Conservation (phyloP, 2,113 vertebrate species). For the Turdus rufiventris region DNA sequence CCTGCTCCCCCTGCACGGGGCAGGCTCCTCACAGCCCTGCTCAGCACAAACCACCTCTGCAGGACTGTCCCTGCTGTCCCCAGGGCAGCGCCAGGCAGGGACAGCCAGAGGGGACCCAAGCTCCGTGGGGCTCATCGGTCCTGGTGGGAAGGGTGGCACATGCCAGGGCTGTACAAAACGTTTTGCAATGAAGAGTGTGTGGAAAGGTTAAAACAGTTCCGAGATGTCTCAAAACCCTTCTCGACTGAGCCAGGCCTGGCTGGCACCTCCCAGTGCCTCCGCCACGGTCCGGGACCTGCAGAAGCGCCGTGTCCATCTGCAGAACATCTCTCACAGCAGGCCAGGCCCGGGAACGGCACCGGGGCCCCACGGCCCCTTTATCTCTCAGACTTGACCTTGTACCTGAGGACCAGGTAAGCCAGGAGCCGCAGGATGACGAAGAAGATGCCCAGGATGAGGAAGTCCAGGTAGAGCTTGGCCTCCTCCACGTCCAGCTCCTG, state of each 20-base stretch:
- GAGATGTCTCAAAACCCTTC: conserved; percentile 64
- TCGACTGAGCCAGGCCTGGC: conserved; percentile 50
- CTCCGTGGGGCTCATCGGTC: not conserved
- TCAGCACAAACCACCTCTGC: not conserved
- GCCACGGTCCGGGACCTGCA: not conserved
- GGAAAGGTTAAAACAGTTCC: conserved; percentile 76
- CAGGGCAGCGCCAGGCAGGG: not conserved
- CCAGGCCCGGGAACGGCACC: not conserved
- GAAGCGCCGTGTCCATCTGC: not conserved
- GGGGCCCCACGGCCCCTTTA: conserved; percentile 58
- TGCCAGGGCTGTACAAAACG: conserved; percentile 52
- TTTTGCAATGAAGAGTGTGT: conserved; percentile 58
- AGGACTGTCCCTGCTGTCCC: not conserved
- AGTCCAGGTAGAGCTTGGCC: conserved; percentile 95
- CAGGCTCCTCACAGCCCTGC: not conserved
- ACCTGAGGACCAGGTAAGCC: conserved; percentile 94
- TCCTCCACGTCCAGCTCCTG: conserved; percentile 91
- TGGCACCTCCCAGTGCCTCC: not conserved
- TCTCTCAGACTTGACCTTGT: conserved; percentile 94
- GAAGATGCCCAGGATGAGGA: conserved; percentile 92
- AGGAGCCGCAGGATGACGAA: conserved; percentile 89
- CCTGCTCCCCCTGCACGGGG: not conserved
- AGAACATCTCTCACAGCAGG: not conserved
- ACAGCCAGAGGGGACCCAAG: not conserved
- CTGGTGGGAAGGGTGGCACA: not conserved